phyloP scores from a whole-genome alignment of 1,140 invertebrate species.

The Leucophenga varia region DNA sequence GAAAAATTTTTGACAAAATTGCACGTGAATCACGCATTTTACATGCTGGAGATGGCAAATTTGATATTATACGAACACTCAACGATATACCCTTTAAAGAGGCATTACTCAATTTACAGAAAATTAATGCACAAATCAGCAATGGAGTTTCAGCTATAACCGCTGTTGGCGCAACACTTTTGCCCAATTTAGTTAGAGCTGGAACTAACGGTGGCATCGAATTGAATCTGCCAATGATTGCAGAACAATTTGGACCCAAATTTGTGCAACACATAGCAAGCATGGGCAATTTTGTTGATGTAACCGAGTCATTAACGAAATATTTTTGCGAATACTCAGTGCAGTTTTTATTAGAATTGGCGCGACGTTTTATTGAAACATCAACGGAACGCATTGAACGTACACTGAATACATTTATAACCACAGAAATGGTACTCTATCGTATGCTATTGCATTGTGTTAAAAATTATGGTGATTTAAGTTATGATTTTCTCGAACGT shows the following conservation, averaged over 20 bases:
- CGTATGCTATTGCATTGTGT: slow-evolving; percentile 36
- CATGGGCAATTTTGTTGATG: slow-evolving; percentile 28
- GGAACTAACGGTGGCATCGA: slow-evolving; percentile 15
- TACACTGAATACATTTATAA: slow-evolving; percentile 33
- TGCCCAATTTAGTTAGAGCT: slow-evolving; percentile 20
- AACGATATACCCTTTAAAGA: slow-evolving; percentile 48
- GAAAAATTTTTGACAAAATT: slow-evolving; percentile 29
- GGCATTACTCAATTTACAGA: slow-evolving; percentile 26
- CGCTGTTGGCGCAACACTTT: slow-evolving; percentile 13
- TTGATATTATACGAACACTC: slow-evolving; percentile 41
- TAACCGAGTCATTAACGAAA: slow-evolving; percentile 25
- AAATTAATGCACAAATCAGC: slow-evolving; percentile 22
- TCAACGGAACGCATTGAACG: slow-evolving; percentile 35
- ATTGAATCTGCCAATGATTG: slow-evolving; percentile 23
- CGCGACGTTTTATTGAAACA: slow-evolving; percentile 35
- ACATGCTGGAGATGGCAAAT: too few relatives aligned
- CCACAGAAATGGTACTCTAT: slow-evolving; percentile 41
- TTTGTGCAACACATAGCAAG: slow-evolving; percentile 42
- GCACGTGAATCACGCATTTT: slow-evolving; percentile 26
- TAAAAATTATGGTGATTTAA: slow-evolving; percentile 30
- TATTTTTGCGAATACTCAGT: slow-evolving; percentile 30
- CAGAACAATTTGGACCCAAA: slow-evolving; percentile 26
- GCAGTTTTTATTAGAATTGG: slow-evolving; percentile 31
- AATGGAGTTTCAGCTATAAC: slow-evolving; percentile 12
- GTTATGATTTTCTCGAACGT: slow-evolving; percentile 25